These are phyloP conservation scores for Caenorhabditis tropicalis DNA, from an alignment of 1,140 invertebrate genomes.

Conservation along the genomic window DNA sequence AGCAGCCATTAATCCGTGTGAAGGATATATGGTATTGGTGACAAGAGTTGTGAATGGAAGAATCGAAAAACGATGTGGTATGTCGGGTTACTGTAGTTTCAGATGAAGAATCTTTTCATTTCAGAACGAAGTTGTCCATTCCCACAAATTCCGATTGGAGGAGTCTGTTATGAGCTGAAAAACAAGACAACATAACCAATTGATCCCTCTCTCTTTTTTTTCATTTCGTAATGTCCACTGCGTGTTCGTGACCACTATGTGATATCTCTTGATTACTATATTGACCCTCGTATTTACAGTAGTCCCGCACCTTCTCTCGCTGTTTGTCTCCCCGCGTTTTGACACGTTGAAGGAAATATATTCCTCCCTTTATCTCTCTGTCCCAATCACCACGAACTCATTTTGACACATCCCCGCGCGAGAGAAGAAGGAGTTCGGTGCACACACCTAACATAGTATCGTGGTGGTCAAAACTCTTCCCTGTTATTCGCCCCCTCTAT, in stretches of 20 bases:
- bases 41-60: constrained; percentile 40
- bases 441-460: not conserved
- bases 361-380: not conserved
- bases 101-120: not conserved
- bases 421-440: no score
- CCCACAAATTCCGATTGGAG: constrained; percentile 50
- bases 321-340: not conserved
- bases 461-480: not conserved
- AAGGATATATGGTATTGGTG: constrained; percentile 38
- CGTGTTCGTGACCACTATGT: not conserved
- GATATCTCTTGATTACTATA: not conserved
- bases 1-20: constrained; percentile 38
- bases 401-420: not conserved
- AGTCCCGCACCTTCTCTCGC: not conserved
- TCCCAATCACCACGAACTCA: constrained; percentile 20
- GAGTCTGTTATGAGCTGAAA: constrained; percentile 51
- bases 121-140: constrained; percentile 53
- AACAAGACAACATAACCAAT: constrained; percentile 15
- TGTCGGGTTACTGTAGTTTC: not conserved
- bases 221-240: not conserved
- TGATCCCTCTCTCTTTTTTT: not conserved
- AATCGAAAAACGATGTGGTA: constrained; percentile 51
- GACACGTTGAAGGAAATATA: constrained; percentile 32
- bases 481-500: not conserved
- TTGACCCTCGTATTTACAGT: constrained; percentile 33